Evolutionary conservation across 2,797 vertebrate genomes (phyloP).

Genomic region (Sebastes taczanowskii): DNA sequence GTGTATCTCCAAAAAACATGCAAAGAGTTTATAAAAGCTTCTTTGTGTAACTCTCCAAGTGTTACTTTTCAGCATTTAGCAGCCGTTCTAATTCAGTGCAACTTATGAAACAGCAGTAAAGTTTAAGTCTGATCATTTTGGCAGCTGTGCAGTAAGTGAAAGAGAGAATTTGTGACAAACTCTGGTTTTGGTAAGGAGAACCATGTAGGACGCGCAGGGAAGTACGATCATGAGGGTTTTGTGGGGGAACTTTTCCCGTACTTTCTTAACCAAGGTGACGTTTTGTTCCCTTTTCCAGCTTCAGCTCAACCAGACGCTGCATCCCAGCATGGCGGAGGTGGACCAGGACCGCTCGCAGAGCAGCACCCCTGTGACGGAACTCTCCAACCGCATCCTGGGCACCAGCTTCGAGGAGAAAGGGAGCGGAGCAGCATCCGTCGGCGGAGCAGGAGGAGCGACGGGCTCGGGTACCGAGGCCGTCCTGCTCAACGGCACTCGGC

Average conservation of each 20-base stretch:
- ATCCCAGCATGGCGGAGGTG: slow-evolving; percentile 46
- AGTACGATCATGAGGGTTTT: neutral
- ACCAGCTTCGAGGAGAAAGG: slow-evolving; percentile 86
- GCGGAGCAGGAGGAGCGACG: slow-evolving; percentile 29
- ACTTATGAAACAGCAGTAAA: neutral
- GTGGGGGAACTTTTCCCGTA: neutral
- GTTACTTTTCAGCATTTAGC: neutral
- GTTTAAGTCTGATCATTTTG: neutral
- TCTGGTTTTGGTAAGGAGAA: neutral
- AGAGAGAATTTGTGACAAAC: neutral
- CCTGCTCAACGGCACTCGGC: slow-evolving; percentile 82
- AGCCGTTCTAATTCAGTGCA: neutral
- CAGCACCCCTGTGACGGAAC: slow-evolving; percentile 93
- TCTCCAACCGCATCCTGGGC: slow-evolving; percentile 91
- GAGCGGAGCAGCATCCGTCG: neutral
- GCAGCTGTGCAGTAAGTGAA: neutral
- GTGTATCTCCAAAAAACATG: neutral
- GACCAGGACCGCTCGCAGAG: slow-evolving; percentile 87
- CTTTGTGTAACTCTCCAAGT: neutral
- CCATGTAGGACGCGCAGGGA: neutral
- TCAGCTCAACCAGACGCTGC: slow-evolving; percentile 56
- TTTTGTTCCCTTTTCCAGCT: neutral
- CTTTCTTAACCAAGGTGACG: neutral
- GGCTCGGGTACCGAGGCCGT: slow-evolving; percentile 52
- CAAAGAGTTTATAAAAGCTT: neutral